Evolutionary conservation across 1,140 invertebrate genomes (phyloP).

Genomic region (Gryon sp.): DNA sequence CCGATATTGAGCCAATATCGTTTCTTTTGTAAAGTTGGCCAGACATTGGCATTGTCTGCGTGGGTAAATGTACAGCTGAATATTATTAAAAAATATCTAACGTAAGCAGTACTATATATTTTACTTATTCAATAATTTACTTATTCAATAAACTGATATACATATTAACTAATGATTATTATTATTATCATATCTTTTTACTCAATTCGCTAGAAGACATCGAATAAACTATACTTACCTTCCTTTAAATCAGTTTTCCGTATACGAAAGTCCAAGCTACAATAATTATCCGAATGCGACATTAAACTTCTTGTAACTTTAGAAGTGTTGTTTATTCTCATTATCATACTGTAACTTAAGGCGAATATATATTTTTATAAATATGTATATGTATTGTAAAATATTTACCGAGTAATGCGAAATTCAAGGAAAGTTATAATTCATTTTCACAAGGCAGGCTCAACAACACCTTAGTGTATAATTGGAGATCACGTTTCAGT

Average conservation of each 20-base stretch:
- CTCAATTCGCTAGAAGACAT: background rate
- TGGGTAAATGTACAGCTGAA: too few species aligned
- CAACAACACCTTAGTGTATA: slow-evolving; percentile 49
- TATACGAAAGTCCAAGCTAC: slow-evolving; percentile 3
- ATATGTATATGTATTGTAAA: slow-evolving; percentile 46
- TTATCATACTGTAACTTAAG: slow-evolving; percentile 59
- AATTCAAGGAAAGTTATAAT: slow-evolving; percentile 62
- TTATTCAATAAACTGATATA: slow-evolving; percentile 12
- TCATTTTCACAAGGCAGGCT: slow-evolving; percentile 55
- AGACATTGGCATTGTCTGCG: too few species aligned
- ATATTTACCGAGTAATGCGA: slow-evolving; percentile 54
- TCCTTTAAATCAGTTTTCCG: slow-evolving; percentile 46
- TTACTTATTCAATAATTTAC: too few species aligned
- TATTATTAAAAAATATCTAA: too few species aligned
- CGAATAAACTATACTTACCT: slow-evolving; percentile 28
- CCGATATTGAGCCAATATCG: too few species aligned
- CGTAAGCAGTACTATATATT: too few species aligned
- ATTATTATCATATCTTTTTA: slow-evolving; percentile 35
- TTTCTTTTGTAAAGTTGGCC: too few species aligned
- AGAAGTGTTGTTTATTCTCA: slow-evolving; percentile 56
- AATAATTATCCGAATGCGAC: slow-evolving; percentile 36
- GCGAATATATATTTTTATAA: slow-evolving; percentile 42
- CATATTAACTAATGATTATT: slow-evolving; percentile 28
- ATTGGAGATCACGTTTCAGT: slow-evolving; percentile 60
- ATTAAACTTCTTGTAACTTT: slow-evolving; percentile 40